These are phyloP conservation scores for Platyscapa corneri DNA, from an alignment of 1,140 invertebrate species.

Conservation along the genomic window DNA sequence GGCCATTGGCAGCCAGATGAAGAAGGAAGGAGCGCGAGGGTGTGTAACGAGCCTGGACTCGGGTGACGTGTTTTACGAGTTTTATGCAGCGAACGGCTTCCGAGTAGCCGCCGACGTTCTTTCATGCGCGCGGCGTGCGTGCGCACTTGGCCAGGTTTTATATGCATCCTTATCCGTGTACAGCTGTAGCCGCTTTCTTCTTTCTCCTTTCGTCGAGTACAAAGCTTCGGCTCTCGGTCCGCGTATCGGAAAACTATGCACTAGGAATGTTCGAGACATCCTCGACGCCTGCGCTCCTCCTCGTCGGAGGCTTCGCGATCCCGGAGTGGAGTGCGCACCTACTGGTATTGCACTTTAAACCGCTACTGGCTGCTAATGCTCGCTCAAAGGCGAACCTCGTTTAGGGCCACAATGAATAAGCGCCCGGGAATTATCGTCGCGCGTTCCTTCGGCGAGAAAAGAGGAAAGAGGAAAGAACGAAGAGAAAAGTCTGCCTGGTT, in stretches of 20 bases:
- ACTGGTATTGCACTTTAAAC: too few relatives aligned
- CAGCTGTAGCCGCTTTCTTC: background rate
- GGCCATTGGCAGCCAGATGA: background rate
- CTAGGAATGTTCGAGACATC: background rate
- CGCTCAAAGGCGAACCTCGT: too few relatives aligned
- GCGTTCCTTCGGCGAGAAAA: too few relatives aligned
- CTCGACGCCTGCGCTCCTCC: background rate
- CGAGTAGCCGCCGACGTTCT: slow-evolving; percentile 6
- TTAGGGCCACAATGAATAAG: too few relatives aligned
- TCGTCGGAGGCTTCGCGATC: background rate
- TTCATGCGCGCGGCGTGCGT: background rate
- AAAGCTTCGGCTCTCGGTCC: background rate
- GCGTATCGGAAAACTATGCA: background rate
- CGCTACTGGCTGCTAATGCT: too few relatives aligned
- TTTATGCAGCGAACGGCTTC: slow-evolving; percentile 47
- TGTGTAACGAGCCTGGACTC: background rate
- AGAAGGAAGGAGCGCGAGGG: background rate
- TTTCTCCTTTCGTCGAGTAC: too few relatives aligned
- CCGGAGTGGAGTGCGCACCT: too few relatives aligned
- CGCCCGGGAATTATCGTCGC: too few relatives aligned
- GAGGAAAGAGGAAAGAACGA: too few relatives aligned
- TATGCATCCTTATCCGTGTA: slow-evolving; percentile 7
- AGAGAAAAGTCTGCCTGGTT: too few relatives aligned
- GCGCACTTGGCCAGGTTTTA: background rate
- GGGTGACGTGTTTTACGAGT: slow-evolving; percentile 58